Percentiles rank a stretch among this genome's conserved stretches.
Evolutionary conservation across 2,888 invertebrate genomes (phyloP).

Genomic region (Ophioninae sp.): DNA sequence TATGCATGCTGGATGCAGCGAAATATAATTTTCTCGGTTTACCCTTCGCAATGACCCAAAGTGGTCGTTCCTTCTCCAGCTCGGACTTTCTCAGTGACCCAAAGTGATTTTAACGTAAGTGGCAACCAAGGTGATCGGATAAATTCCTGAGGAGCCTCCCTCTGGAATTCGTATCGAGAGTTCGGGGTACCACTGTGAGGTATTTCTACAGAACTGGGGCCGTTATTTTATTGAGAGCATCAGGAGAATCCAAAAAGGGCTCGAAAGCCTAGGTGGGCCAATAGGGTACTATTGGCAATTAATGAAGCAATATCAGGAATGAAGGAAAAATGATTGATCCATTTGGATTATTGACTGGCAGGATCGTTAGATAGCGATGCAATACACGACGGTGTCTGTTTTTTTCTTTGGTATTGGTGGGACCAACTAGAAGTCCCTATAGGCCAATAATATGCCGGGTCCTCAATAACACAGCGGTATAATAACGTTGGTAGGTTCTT

Average conservation of each 20-base stretch:
- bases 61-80: conserved; percentile 43
- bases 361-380: conserved; percentile 27
- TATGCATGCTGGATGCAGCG: conserved; percentile 59
- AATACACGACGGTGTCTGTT: conserved; percentile 52
- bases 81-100: conserved; percentile 42
- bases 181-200: conserved; percentile 10
- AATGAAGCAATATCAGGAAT: conserved; percentile 74
- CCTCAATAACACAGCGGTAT: conserved; percentile 76
- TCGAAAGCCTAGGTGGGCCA: conserved; percentile 10
- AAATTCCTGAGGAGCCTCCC: conserved; percentile 66
- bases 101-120: conserved; percentile 39
- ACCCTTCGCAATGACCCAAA: conserved; percentile 49
- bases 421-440: conserved; percentile 77
- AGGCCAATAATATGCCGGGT: conserved; percentile 79
- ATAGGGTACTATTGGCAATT: conserved; percentile 64
- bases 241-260: conserved; percentile 8
- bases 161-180: conserved; percentile 46
- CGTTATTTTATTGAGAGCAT: conserved; percentile 42
- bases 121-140: conserved; percentile 62
- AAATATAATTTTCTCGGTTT: conserved; percentile 54
- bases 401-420: conserved; percentile 55
- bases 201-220: conserved; percentile 27
- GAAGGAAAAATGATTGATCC: conserved; percentile 72
- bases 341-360: conserved; percentile 62
- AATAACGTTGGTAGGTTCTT: conserved; percentile 77